Conservation (phyloP, 2,113 vertebrate genomes). For the Pygoscelis adeliae region DNA sequence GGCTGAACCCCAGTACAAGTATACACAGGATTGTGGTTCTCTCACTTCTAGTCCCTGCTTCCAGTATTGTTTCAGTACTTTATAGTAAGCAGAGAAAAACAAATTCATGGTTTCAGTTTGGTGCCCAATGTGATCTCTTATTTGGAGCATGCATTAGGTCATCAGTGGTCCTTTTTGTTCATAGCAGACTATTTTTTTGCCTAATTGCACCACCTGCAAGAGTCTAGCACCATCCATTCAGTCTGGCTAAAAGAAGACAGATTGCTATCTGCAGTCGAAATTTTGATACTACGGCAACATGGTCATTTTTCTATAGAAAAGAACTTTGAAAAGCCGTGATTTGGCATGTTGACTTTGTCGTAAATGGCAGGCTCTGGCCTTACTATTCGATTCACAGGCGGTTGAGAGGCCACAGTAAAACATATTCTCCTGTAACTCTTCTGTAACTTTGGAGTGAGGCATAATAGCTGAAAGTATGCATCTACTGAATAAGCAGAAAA, state of each 20-base stretch:
- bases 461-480: neutral
- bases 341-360: neutral
- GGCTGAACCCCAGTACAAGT: neutral
- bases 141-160: neutral
- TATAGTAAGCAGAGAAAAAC: neutral
- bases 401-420: neutral
- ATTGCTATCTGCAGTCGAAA: neutral
- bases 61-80: neutral
- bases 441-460: neutral
- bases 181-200: neutral
- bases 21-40: neutral
- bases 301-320: neutral
- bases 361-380: neutral
- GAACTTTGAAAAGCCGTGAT: neutral
- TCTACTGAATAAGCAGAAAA: neutral
- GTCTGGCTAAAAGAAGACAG: neutral
- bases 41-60: neutral
- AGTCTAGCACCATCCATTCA: neutral
- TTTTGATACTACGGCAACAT: neutral
- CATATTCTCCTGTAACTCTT: neutral
- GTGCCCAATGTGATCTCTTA: neutral
- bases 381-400: neutral
- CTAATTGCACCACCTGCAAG: neutral
- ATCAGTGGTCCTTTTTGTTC: neutral
- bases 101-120: neutral